phyloP scores from a whole-genome alignment of 2,113 vertebrate genomes.

The Myiopsitta monachus region DNA sequence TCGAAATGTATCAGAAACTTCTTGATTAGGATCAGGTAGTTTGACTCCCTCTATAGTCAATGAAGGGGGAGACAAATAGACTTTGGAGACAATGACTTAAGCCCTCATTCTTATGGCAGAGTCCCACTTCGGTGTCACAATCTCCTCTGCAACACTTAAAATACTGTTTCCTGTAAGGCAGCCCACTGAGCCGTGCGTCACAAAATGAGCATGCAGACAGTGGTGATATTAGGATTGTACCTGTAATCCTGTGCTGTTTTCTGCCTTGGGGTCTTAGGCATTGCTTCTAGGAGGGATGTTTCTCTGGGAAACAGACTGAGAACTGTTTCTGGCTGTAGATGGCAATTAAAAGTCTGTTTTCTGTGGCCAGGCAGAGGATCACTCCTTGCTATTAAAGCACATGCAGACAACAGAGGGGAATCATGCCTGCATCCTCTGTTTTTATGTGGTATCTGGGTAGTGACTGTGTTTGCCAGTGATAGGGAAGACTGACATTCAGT shows the following conservation, averaged over 20 bases:
- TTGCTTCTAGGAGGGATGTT: neutral
- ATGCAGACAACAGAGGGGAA: neutral
- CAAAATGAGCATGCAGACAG: neutral
- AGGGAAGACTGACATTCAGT: neutral
- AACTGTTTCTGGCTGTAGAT: neutral
- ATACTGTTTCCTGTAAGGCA: neutral
- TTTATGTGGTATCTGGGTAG: neutral
- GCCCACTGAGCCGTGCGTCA: neutral
- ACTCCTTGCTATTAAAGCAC: neutral
- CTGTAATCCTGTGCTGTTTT: neutral
- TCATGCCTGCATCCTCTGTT: neutral
- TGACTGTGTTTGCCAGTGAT: neutral
- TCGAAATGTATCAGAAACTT: neutral
- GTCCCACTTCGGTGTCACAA: neutral
- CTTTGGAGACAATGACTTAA: neutral
- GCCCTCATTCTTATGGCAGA: neutral
- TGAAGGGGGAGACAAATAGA: neutral
- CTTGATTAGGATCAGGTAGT: neutral
- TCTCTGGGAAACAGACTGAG: neutral
- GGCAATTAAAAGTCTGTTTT: neutral
- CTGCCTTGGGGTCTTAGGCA: neutral
- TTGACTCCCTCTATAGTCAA: neutral
- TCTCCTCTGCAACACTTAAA: neutral
- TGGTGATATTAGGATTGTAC: accelerated
- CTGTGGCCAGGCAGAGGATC: neutral